Percentiles rank a stretch among this genome's conserved stretches.
Conservation (phyloP, 2,797 vertebrate species). For the Aldrovandia affinis region DNA sequence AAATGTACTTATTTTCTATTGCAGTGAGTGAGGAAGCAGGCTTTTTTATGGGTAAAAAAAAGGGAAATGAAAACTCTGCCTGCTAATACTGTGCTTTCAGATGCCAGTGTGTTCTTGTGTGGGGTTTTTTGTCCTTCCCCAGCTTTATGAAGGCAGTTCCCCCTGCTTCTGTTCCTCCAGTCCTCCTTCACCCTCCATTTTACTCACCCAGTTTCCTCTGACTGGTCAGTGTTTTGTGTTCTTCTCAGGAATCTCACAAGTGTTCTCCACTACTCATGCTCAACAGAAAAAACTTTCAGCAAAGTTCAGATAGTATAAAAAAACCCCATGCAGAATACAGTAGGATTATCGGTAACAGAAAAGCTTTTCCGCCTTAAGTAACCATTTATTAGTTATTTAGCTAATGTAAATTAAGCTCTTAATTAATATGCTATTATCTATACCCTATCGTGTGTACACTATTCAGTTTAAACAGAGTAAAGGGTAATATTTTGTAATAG, state of each 20-base stretch:
- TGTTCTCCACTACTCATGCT: neutral
- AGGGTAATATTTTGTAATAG: neutral
- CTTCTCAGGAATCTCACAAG: slow-evolving; percentile 29
- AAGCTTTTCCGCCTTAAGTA: neutral
- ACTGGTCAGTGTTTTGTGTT: neutral
- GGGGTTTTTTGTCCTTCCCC: neutral
- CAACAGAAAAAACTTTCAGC: neutral
- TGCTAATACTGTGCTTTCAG: neutral
- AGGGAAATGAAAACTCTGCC: neutral
- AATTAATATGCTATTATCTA: neutral
- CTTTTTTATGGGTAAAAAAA: neutral
- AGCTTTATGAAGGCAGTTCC: neutral
- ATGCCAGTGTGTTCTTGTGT: neutral
- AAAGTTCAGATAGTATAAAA: neutral
- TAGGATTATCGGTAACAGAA: neutral
- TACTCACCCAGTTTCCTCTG: neutral
- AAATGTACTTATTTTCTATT: neutral
- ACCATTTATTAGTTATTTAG: neutral
- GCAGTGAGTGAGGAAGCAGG: neutral
- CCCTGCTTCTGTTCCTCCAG: neutral
- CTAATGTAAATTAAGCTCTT: neutral
- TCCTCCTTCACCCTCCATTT: too few relatives aligned
- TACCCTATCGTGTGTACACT: neutral
- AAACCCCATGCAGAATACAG: neutral
- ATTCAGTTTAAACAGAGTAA: neutral